phyloP scores from a whole-genome alignment of 2,113 vertebrate genomes.

The Perccottus glenii region DNA sequence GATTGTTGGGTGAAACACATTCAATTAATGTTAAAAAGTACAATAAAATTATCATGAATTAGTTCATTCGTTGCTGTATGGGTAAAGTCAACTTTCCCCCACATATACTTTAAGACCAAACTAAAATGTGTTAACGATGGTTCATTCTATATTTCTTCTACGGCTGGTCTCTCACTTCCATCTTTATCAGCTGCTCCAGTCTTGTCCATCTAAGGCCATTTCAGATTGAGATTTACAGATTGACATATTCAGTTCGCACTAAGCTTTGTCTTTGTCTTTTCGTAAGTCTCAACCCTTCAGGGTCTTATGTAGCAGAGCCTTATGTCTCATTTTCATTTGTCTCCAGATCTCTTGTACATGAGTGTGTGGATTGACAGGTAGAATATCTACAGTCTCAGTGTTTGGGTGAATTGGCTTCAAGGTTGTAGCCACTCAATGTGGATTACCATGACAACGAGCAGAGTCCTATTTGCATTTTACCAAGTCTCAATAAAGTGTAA shows the following conservation, averaged over 20 bases:
- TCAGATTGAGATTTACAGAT: background rate
- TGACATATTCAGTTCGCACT: background rate
- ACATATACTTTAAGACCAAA: too few species aligned
- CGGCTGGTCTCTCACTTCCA: background rate
- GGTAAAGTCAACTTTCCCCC: too few species aligned
- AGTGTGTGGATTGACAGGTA: conserved; percentile 3
- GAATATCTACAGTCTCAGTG: conserved; percentile 2
- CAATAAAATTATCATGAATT: too few species aligned
- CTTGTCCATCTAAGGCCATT: background rate
- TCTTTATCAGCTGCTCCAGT: background rate
- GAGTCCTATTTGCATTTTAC: conserved; percentile 4
- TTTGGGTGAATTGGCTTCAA: conserved; percentile 1
- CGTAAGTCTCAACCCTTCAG: background rate
- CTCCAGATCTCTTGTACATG: background rate
- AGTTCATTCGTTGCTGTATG: too few species aligned
- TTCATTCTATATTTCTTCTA: background rate
- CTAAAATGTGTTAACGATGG: too few species aligned
- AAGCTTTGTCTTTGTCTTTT: background rate
- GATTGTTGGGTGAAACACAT: too few species aligned
- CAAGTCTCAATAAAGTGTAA: conserved; percentile 7
- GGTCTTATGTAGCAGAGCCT: background rate
- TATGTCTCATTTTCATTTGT: conserved; percentile 15
- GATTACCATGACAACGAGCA: background rate
- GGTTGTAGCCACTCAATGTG: background rate
- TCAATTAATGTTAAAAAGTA: too few species aligned